These are phyloP conservation scores for Silvanus unidentatus DNA, from an alignment of 2,888 invertebrate genomes.

Conservation along the genomic window DNA sequence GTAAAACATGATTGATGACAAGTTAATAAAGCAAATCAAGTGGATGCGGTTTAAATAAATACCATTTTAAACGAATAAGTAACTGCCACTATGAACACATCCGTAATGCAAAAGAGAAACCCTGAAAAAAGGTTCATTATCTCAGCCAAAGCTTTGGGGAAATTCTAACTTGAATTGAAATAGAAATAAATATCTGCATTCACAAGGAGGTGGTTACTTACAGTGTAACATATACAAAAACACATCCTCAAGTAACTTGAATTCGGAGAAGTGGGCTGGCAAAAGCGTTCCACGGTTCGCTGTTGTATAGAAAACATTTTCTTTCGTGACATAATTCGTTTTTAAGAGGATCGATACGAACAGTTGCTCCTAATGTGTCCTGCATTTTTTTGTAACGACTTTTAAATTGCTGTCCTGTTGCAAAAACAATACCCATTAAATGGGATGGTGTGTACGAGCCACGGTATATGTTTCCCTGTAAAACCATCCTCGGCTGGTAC, in stretches of 20 bases:
- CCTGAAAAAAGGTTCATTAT: too few species aligned
- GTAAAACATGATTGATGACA: too few species aligned
- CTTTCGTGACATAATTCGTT: slow-evolving; percentile 36
- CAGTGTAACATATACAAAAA: too few species aligned
- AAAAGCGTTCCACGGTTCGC: not conserved
- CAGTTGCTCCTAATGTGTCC: slow-evolving; percentile 44
- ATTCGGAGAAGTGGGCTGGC: not conserved
- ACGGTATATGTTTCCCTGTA: too few species aligned
- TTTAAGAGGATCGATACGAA: slow-evolving; percentile 39
- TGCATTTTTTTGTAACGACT: slow-evolving; percentile 42
- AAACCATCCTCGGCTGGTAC: too few species aligned
- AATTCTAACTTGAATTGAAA: not conserved
- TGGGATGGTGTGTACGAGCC: too few species aligned
- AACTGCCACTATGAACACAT: too few species aligned
- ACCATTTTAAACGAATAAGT: too few species aligned
- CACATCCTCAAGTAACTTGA: not conserved
- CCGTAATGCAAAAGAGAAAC: too few species aligned
- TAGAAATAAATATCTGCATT: slow-evolving; percentile 5
- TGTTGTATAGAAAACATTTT: slow-evolving; percentile 22
- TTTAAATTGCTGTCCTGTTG: slow-evolving; percentile 41
- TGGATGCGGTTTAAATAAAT: too few species aligned
- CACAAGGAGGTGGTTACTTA: not conserved
- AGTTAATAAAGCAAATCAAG: too few species aligned
- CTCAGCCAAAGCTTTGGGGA: too few species aligned
- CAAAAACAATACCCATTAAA: not conserved